These are phyloP conservation scores for Typhlichthys subterraneus DNA, from an alignment of 2,797 vertebrate species.

Conservation along the genomic window DNA sequence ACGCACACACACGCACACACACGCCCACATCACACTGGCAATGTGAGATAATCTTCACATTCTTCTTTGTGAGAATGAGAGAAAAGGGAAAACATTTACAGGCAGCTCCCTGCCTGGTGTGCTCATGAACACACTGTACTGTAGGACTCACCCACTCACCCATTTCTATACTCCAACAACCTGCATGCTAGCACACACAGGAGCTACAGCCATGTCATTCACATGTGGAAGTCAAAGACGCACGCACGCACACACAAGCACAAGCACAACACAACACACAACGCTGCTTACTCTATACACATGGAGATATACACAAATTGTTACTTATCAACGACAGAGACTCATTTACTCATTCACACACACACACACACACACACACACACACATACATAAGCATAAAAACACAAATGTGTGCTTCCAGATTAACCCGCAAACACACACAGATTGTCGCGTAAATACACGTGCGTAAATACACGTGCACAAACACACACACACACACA, in stretches of 20 bases:
- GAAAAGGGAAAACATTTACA: conserved; percentile 31
- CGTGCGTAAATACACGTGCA: neutral
- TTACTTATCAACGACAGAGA: too few relatives aligned
- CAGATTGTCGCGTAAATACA: conserved; percentile 3
- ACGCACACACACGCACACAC: conserved; percentile 6
- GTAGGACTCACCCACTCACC: conserved; percentile 22
- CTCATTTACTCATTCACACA: neutral
- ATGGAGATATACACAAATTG: neutral
- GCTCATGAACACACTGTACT: conserved; percentile 45
- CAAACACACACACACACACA: neutral
- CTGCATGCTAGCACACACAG: conserved; percentile 28
- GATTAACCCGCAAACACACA: neutral
- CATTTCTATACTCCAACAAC: conserved; percentile 17
- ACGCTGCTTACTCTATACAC: neutral
- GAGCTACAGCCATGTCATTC: conserved; percentile 33
- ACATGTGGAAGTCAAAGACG: too few relatives aligned
- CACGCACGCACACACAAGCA: neutral
- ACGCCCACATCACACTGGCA: conserved; percentile 40
- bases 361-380: conserved; percentile 20
- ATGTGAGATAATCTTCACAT: conserved; percentile 50
- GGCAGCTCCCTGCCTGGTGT: conserved; percentile 37
- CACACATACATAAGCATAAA: neutral
- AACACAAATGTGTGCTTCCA: neutral
- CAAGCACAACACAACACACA: conserved; percentile 2
- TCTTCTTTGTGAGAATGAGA: conserved; percentile 26